Percentiles rank a stretch among this genome's conserved stretches.
These are phyloP conservation scores for Spilarctia lutea DNA, from an alignment of 2,888 invertebrate genomes.

Conservation along the genomic window DNA sequence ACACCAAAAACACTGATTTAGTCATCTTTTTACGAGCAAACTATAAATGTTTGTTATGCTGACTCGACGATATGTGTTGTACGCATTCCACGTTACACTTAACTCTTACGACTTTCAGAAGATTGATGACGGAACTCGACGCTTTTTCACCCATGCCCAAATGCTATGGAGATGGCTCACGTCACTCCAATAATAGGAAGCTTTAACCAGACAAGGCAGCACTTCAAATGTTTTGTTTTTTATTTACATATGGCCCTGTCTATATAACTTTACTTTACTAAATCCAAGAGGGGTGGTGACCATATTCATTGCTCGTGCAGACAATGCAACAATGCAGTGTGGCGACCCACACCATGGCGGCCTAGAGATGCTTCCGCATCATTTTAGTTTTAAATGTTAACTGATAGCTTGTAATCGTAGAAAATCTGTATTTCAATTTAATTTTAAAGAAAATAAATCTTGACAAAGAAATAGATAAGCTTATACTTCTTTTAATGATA, in stretches of 20 bases:
- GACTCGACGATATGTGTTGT: background rate
- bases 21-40: background rate
- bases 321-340: too few relatives aligned
- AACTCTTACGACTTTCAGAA: conserved; percentile 33
- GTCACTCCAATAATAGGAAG: conserved; percentile 36
- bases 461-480: too few relatives aligned
- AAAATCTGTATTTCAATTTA: background rate
- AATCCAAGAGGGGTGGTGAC: too few relatives aligned
- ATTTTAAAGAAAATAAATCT: too few relatives aligned
- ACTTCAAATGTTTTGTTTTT: conserved; percentile 24
- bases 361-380: too few relatives aligned
- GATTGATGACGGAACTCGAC: conserved; percentile 41
- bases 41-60: background rate
- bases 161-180: conserved; percentile 25
- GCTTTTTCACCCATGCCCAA: conserved; percentile 37
- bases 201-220: conserved; percentile 31
- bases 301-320: too few relatives aligned
- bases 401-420: background rate
- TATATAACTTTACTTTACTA: too few relatives aligned
- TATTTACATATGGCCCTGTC: too few relatives aligned
- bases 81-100: conserved; percentile 31
- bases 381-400: background rate
- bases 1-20: background rate
- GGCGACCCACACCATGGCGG: too few relatives aligned
- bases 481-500: too few relatives aligned